Evolutionary conservation across 2,113 vertebrate species (phyloP), one percentile per base, ranked within the genome.

Genomic region (Scomber scombrus): DNA sequence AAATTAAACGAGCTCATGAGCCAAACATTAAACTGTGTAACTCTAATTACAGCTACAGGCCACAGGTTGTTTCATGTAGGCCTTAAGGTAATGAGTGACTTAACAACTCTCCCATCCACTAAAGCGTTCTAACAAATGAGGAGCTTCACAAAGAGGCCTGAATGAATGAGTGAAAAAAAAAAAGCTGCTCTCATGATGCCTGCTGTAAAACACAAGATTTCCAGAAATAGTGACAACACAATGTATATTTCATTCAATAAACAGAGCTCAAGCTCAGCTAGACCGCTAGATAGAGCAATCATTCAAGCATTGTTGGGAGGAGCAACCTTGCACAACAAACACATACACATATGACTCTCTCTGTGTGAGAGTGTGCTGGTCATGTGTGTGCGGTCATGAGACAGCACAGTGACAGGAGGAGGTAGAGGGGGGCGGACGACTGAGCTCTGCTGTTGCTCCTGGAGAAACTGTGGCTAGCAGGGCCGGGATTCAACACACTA

Each of bases 321-420:
- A 78, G 68, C 56, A 81, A 73, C 61, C 65, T 71, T 26, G 60
- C 29, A 47, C 65, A 51, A 65, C 58, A 73, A 66, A 82, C 54
- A 62, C 75, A 61, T 11, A 70, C 82, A 90, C 75, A 85, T 72
- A 79, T 66, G 69, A 67, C 72, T 78, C 46, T 69, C 72, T 78
- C 46, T 69, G 83, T 58, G 65, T 11, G 31, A 80, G 79, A 72
- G 84, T 75, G 71, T 87, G 91, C 76, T 74, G 86, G 92, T 95
- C 95, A 95, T 95, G 94, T 93, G 94, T 92, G 84, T 80, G 77
- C 26, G 90, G 94, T 95, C 95, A 95, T 94, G 86, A 92, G 94
- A 94, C 93, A 87, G 75, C 84, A 82, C 70, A 92, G 72, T 75
- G 88, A 88, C 64, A 89, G 64, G 78, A 65, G 72, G 81, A 13